A percentile compares a stretch with the other conserved stretches of the same genome.
Conservation (phyloP, 2,797 vertebrate species). For the Chelmon rostratus region DNA sequence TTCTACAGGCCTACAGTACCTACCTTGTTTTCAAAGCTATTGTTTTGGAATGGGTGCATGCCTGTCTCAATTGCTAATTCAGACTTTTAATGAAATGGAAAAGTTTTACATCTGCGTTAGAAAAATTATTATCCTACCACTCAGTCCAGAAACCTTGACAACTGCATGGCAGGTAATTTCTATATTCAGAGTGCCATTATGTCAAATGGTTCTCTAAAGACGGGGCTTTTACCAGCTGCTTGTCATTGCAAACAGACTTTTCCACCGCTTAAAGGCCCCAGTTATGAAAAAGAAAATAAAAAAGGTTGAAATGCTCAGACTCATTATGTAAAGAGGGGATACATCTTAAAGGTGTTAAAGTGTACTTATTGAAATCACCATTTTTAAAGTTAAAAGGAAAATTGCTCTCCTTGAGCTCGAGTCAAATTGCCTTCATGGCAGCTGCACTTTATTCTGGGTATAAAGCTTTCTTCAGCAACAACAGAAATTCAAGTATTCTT, state of each 20-base stretch:
- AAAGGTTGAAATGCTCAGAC: slow-evolving; percentile 55
- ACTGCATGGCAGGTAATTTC: slow-evolving; percentile 71
- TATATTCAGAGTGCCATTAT: slow-evolving; percentile 69
- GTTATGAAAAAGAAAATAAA: slow-evolving; percentile 42
- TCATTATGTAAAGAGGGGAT: slow-evolving; percentile 74
- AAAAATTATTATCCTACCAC: slow-evolving; percentile 55
- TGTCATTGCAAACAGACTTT: slow-evolving; percentile 66
- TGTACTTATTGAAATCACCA: slow-evolving; percentile 71
- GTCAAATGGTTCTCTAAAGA: slow-evolving; percentile 78
- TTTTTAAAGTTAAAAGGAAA: slow-evolving; percentile 63
- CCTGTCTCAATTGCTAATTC: slow-evolving; percentile 57
- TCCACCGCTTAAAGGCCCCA: slow-evolving; percentile 20
- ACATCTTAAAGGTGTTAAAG: slow-evolving; percentile 62
- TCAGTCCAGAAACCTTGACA: slow-evolving; percentile 72
- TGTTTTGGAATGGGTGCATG: slow-evolving; percentile 44
- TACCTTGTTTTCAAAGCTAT: slow-evolving; percentile 29
- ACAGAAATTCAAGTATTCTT: slow-evolving; percentile 26
- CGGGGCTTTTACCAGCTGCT: slow-evolving; percentile 72
- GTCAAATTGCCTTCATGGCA: slow-evolving; percentile 46
- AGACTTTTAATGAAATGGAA: slow-evolving; percentile 70
- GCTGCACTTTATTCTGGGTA: slow-evolving; percentile 46
- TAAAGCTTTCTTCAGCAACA: slow-evolving; percentile 27
- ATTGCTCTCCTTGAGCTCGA: slow-evolving; percentile 60
- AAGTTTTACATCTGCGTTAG: slow-evolving; percentile 64
- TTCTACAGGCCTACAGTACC: slow-evolving; percentile 16